Conservation (phyloP, 1,140 invertebrate genomes). For the Drosophila orena region DNA sequence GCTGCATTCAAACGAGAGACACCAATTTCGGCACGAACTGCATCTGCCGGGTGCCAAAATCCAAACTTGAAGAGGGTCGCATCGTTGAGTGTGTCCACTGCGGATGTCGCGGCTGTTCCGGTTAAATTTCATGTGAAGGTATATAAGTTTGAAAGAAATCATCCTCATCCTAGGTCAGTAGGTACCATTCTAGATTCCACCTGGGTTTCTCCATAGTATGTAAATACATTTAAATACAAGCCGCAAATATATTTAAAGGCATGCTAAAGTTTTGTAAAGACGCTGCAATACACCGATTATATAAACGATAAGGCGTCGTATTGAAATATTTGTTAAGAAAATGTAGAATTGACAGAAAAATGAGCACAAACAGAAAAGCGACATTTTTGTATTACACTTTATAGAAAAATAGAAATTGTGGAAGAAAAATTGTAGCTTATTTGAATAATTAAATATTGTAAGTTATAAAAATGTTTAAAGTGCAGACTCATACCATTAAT, state of each 20-base stretch:
- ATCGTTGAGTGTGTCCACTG: conserved; percentile 99
- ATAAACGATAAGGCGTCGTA: background rate
- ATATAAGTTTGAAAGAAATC: too few relatives aligned
- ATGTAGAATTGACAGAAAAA: background rate
- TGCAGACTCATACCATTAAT: too few relatives aligned
- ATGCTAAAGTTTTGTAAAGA: conserved; percentile 5
- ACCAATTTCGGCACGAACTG: conserved; percentile 99
- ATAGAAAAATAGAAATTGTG: background rate
- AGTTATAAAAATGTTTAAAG: too few relatives aligned
- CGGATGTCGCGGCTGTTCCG: conserved; percentile 98
- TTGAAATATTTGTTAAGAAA: background rate
- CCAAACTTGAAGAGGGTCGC: conserved; percentile 98
- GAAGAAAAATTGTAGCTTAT: background rate
- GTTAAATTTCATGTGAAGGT: conserved; percentile 84
- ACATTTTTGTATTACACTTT: background rate
- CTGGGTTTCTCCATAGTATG: conserved; percentile 17
- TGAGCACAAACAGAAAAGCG: background rate
- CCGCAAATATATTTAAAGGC: background rate
- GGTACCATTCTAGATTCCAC: conserved; percentile 11
- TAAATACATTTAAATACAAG: conserved; percentile 36
- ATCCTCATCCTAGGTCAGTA: conserved; percentile 7
- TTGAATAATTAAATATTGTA: background rate
- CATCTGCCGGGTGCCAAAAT: conserved; percentile 99
- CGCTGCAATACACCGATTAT: conserved; percentile 7
- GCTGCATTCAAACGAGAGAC: conserved; percentile 99